Evolutionary conservation across 1,140 invertebrate genomes (phyloP).

Genomic region (Coelopa frigida): DNA sequence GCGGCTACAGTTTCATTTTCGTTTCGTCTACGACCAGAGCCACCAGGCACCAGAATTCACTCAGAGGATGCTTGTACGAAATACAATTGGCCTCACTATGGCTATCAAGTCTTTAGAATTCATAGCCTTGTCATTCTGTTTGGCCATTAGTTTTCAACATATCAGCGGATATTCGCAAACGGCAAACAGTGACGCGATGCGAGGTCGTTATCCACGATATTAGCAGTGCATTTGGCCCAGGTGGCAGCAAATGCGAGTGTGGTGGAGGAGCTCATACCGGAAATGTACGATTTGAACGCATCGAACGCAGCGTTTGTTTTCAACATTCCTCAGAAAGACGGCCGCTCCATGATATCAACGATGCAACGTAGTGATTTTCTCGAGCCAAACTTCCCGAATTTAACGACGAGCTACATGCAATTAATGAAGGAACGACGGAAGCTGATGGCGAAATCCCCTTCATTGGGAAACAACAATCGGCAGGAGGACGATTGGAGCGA

Average conservation of each 20-base stretch:
- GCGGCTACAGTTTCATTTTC: conserved; percentile 35
- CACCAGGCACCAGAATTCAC: conserved; percentile 13
- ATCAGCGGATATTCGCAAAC: conserved; percentile 15
- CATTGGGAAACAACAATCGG: conserved; percentile 3
- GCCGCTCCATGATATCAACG: conserved; percentile 20
- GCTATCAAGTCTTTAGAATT: conserved; percentile 26
- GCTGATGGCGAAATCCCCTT: conserved; percentile 10
- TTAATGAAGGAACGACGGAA: conserved; percentile 16
- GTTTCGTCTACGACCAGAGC: conserved; percentile 15
- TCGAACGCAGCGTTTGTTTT: conserved; percentile 26
- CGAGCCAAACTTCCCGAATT: conserved; percentile 35
- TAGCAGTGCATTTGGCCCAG: conserved; percentile 29
- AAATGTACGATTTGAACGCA: conserved; percentile 34
- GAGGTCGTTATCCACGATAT: conserved; percentile 28
- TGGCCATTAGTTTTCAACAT: conserved; percentile 16
- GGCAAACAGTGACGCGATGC: conserved; percentile 1
- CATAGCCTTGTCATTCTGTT: conserved; percentile 23
- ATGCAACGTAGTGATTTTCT: conserved; percentile 33
- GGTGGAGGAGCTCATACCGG: conserved; percentile 28
- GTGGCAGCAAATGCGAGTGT: conserved; percentile 32
- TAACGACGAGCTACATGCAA: conserved; percentile 13
- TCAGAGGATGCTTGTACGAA: conserved; percentile 12
- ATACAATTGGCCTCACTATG: conserved; percentile 22
- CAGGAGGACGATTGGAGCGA: conserved; percentile 15
- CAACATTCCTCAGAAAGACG: conserved; percentile 22